These are phyloP conservation scores for Fringilla coelebs DNA, from an alignment of 2,797 vertebrate genomes.

Conservation along the genomic window DNA sequence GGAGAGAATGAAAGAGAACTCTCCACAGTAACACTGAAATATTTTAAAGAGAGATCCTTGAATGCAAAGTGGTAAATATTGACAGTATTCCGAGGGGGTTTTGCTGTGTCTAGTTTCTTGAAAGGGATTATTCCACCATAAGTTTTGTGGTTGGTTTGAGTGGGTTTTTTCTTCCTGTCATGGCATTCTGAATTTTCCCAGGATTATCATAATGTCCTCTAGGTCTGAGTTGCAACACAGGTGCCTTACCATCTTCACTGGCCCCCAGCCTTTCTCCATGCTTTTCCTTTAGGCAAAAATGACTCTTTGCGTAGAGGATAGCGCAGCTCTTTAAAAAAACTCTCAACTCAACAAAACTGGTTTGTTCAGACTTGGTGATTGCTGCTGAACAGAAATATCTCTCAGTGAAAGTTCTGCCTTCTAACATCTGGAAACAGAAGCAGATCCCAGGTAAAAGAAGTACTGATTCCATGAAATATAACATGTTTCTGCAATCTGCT, in stretches of 20 bases:
- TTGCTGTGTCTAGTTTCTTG: not conserved
- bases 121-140: not conserved
- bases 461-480: not conserved
- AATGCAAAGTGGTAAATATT: not conserved
- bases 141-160: not conserved
- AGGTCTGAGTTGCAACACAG: not conserved
- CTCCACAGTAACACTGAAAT: not conserved
- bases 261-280: not conserved
- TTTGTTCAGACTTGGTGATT: not conserved
- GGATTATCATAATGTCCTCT: not conserved
- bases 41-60: not conserved
- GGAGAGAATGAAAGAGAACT: not conserved
- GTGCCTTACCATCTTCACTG: not conserved
- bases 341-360: not conserved
- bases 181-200: not conserved
- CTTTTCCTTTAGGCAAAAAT: not conserved
- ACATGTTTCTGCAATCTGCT: constrained; percentile 27
- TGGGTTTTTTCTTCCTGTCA: not conserved
- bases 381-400: not conserved
- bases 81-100: not conserved
- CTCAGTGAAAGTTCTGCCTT: not conserved
- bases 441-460: not conserved
- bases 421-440: not conserved
- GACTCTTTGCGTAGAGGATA: not conserved
- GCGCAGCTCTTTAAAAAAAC: not conserved